These are phyloP conservation scores for Pristionchus fissidentatus DNA, from an alignment of 2,888 invertebrate genomes.

Conservation along the genomic window DNA sequence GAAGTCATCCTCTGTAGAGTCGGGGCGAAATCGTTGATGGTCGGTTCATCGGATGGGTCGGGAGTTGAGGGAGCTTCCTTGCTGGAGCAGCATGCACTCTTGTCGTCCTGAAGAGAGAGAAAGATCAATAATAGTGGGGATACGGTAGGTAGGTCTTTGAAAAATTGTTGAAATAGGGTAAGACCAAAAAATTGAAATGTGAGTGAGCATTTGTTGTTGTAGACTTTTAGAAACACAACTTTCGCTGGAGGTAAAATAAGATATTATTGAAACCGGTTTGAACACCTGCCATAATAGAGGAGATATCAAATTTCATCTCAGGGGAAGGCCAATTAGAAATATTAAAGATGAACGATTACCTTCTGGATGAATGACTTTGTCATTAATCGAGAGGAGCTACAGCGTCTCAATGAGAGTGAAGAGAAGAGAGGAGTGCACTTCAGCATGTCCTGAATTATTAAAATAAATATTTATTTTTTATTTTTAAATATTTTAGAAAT, in stretches of 20 bases:
- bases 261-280: no score
- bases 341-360: background rate
- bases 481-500: background rate
- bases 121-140: no score
- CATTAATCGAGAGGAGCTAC: conserved; percentile 38
- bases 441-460: conserved; percentile 64
- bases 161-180: no score
- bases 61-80: background rate
- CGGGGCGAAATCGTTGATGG: background rate
- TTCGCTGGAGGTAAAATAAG: no score
- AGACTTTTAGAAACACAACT: no score
- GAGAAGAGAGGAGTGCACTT: conserved; percentile 74
- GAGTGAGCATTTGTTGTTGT: no score
- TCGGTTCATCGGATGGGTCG: background rate
- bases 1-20: conserved; percentile 34
- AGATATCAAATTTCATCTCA: no score
- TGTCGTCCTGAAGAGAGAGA: background rate
- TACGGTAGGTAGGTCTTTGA: no score
- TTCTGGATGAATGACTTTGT: conserved; percentile 11
- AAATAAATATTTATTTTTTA: background rate
- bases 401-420: conserved; percentile 67
- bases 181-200: no score
- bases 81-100: background rate
- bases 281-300: no score
- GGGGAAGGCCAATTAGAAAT: no score